These are phyloP conservation scores for Pangasius larnaudii DNA, from an alignment of 2,797 vertebrate genomes.

Conservation along the genomic window DNA sequence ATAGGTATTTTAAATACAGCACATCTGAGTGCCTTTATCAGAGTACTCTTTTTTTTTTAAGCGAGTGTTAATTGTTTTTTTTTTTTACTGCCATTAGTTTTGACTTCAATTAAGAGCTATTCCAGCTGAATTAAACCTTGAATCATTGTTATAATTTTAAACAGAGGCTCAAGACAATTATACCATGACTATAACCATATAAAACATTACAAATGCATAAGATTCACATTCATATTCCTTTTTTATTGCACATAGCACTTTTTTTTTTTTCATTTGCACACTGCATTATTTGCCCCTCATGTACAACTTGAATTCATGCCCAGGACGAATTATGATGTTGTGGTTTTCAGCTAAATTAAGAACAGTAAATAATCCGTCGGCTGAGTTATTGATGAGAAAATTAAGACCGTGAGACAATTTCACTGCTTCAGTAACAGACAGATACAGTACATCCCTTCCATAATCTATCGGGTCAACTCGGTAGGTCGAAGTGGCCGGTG, in stretches of 20 bases:
- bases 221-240: not conserved
- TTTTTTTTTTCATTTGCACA: not conserved
- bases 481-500: slow-evolving; percentile 47
- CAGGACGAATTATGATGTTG: not conserved
- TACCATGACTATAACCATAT: no score
- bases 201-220: not conserved
- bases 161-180: not conserved
- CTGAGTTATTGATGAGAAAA: slow-evolving; percentile 6
- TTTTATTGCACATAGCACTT: not conserved
- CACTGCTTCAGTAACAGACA: slow-evolving; percentile 30
- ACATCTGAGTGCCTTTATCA: no score
- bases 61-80: no score
- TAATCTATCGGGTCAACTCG: slow-evolving; percentile 39
- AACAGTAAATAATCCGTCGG: slow-evolving; percentile 26
- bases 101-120: no score
- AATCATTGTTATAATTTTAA: not conserved
- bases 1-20: not conserved
- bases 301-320: not conserved
- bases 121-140: not conserved
- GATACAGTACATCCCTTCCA: slow-evolving; percentile 40
- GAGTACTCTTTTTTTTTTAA: no score
- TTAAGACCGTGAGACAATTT: slow-evolving; percentile 49
- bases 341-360: slow-evolving; percentile 3
- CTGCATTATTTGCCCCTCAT: not conserved
- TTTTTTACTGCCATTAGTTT: no score